Percentiles rank a stretch among this genome's conserved stretches.
Evolutionary conservation across 2,888 invertebrate species (phyloP).

Genomic region (Maniola hyperantus): DNA sequence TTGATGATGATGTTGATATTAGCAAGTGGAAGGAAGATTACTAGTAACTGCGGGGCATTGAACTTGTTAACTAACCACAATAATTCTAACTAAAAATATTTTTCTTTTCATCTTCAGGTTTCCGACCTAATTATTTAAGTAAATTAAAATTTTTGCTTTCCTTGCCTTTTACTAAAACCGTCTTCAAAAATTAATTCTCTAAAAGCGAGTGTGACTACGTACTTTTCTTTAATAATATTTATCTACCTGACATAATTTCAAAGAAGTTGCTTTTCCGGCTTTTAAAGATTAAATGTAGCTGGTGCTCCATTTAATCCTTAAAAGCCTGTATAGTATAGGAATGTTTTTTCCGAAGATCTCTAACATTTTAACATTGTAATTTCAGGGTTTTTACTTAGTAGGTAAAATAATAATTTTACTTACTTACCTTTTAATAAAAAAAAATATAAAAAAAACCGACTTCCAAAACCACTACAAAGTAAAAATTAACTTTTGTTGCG

Average conservation of each 20-base stretch:
- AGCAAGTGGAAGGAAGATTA: too few species aligned
- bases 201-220: constrained; percentile 1
- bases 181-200: constrained; percentile 5
- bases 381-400: not conserved
- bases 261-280: constrained; percentile 25
- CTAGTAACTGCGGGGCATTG: too few species aligned
- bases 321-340: not conserved
- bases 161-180: not conserved
- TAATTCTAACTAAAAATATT: not conserved
- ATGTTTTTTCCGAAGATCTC: not conserved
- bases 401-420: too few species aligned
- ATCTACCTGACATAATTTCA: constrained; percentile 6
- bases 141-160: not conserved
- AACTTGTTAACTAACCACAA: not conserved
- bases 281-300: constrained; percentile 27
- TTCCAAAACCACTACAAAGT: too few species aligned
- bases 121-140: not conserved
- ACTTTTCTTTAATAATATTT: not conserved
- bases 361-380: not conserved
- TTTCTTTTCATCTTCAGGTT: not conserved
- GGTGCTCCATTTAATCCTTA: too few species aligned
- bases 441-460: too few species aligned
- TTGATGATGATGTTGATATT: too few species aligned
- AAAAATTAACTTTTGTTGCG: too few species aligned
- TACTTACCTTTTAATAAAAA: not conserved